These are phyloP conservation scores for Strigops habroptila DNA, from an alignment of 2,113 vertebrate genomes.

Conservation along the genomic window DNA sequence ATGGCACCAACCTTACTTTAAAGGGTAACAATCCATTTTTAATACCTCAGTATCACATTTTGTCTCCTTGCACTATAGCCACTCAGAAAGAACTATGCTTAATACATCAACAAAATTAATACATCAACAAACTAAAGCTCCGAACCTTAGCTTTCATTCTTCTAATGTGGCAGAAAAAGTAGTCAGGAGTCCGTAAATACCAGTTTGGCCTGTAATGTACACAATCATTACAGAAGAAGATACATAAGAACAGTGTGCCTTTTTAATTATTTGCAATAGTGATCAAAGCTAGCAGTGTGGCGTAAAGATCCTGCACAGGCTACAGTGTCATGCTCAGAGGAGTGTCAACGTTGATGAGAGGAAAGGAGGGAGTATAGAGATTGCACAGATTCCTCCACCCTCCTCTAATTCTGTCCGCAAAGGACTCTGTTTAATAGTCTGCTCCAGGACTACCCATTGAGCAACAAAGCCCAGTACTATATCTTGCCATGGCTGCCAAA, in stretches of 20 bases:
- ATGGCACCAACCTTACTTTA: neutral
- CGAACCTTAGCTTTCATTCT: neutral
- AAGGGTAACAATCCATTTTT: neutral
- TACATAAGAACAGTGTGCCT: neutral
- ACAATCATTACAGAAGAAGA: neutral
- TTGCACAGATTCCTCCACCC: neutral
- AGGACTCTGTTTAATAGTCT: fast-evolving
- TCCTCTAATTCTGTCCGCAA: neutral
- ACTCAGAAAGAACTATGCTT: neutral
- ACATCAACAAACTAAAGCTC: neutral
- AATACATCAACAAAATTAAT: neutral
- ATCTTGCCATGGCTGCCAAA: neutral
- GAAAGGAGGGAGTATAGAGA: neutral
- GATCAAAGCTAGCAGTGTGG: neutral
- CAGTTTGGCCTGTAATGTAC: neutral
- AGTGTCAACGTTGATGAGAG: neutral
- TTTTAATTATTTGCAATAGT: neutral
- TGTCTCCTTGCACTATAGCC: neutral
- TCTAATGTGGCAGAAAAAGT: neutral
- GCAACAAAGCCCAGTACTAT: neutral
- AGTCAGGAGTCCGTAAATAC: neutral
- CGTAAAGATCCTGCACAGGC: neutral
- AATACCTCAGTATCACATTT: neutral
- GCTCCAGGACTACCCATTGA: neutral
- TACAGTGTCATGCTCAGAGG: neutral